These are phyloP conservation scores for Myiozetetes cayanensis DNA, from an alignment of 2,113 vertebrate species.

Conservation along the genomic window DNA sequence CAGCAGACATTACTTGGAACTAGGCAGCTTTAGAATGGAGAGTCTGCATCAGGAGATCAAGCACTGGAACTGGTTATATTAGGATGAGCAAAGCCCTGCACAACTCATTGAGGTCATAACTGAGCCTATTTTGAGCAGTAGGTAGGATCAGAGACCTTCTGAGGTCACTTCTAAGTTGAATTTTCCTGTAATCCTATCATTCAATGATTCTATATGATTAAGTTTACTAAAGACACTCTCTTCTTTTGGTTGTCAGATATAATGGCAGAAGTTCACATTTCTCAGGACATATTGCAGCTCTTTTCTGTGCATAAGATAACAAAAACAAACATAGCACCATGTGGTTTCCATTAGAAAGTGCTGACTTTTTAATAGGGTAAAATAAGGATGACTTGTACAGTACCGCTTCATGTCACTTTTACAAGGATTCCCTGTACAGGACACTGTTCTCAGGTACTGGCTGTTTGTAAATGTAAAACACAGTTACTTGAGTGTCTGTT, in stretches of 20 bases:
- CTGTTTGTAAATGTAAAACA: conserved; percentile 41
- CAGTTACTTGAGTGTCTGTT: neutral
- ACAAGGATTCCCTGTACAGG: neutral
- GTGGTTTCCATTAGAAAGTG: conserved; percentile 9
- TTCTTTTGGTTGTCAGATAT: neutral
- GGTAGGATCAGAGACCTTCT: neutral
- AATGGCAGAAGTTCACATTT: neutral
- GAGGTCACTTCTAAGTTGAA: neutral
- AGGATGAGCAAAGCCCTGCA: neutral
- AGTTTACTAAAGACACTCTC: neutral
- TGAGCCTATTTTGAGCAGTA: neutral
- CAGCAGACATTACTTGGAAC: neutral
- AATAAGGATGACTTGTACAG: conserved; percentile 2
- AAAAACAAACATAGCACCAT: neutral
- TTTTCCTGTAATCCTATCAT: neutral
- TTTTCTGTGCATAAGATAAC: neutral
- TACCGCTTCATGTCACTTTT: neutral
- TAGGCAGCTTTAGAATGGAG: neutral
- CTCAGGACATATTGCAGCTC: neutral
- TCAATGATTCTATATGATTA: neutral
- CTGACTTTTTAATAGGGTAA: conserved; percentile 15
- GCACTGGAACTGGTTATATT: neutral
- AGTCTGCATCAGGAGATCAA: neutral
- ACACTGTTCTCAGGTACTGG: neutral
- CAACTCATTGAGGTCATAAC: neutral